Percentiles rank a stretch among this genome's conserved stretches.
phyloP scores from a whole-genome alignment of 2,113 vertebrate genomes.

The Ahaetulla prasina region DNA sequence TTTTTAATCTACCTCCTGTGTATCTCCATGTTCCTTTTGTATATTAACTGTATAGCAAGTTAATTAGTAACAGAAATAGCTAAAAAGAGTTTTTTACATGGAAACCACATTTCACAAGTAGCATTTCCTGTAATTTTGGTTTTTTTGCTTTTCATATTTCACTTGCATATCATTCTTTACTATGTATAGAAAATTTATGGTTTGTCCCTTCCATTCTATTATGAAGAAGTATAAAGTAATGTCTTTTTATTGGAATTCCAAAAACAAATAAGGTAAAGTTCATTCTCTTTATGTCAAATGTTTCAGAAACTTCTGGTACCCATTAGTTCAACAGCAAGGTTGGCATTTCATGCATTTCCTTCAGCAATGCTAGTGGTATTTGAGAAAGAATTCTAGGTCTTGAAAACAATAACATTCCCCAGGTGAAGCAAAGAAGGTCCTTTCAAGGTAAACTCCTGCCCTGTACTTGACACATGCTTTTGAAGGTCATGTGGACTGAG shows the following conservation, averaged over 20 bases:
- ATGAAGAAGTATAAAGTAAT: neutral
- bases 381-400: conserved; percentile 15
- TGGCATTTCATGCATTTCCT: conserved; percentile 23
- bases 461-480: conserved; percentile 13
- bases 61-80: neutral
- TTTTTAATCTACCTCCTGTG: neutral
- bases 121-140: conserved; percentile 19
- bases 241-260: conserved; percentile 1
- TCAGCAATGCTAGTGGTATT: neutral
- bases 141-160: conserved; percentile 16
- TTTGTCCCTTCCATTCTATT: neutral
- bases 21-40: neutral
- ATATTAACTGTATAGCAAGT: neutral
- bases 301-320: neutral
- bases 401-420: conserved; percentile 8
- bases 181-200: neutral
- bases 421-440: conserved; percentile 14
- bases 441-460: conserved; percentile 10
- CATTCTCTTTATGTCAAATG: neutral
- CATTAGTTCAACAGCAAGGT: conserved; percentile 11
- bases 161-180: neutral
- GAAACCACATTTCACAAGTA: conserved; percentile 10
- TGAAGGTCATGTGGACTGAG: neutral
- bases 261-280: neutral
- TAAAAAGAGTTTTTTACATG: conserved; percentile 12